Base-by-base conservation (phyloP, 1,140 invertebrate genomes). In the Trachymyrmex cornetzi region DNA sequence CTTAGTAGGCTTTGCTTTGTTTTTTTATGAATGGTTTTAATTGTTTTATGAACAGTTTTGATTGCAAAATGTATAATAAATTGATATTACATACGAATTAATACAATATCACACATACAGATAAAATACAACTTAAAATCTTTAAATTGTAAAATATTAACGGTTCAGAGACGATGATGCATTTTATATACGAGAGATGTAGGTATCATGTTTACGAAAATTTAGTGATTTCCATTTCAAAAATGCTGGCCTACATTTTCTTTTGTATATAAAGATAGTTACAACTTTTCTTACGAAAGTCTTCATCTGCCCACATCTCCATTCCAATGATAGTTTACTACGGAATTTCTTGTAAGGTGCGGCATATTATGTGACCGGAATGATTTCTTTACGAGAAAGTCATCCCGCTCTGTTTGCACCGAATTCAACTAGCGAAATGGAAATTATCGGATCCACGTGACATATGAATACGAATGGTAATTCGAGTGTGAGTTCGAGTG, bases 371-470 rank as follows among this genome's bases (percentile, higher is more conserved):
- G 86, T 88, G 91, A 89, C 90, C 53, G 87, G 91, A 89, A 90
- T 89, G 77, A 91, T 90, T 90, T 90, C 89, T 90, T 90, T 88
- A 30, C 89, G 87, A 90, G 90, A 91, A 91, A 91, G 90, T 91
- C 72, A 88, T 80, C 61, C 24, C 64, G 74, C 61, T 75, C 85
- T 84, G 77, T 86, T 90, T 59, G 71, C 82, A 86, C 66, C 87
- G 77, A 90, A 91, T 91, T 89, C 55, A 77, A 30, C 63, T 57
- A 84, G 82, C 90, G 90, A 91, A 91, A 91, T 90, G 87, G 84
- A 91, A 91, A 91, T 72, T 88, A 85, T 90, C 82, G 69, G 77
- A 85, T 61, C 71, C 64, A 53, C n/a, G 24, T 34, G 87, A 82
- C 88, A 91, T 79, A 84, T 53, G 64, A 90, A 82, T 77, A 38